Conservation (phyloP, 2,888 invertebrate genomes). For the Silvanus unidentatus region DNA sequence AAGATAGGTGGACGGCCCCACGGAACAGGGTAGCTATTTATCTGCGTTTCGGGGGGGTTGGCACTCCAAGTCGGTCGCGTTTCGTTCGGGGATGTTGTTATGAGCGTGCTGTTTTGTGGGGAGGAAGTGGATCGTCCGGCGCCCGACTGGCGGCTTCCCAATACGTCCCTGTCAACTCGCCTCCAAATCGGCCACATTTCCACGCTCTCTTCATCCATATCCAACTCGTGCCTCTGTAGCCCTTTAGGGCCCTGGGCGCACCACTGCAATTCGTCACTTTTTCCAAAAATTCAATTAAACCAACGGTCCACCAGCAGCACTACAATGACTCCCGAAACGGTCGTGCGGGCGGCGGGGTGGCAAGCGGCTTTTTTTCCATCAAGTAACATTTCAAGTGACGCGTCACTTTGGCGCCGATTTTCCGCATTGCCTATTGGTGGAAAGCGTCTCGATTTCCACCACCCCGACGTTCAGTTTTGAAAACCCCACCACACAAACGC, state of each 20-base stretch:
- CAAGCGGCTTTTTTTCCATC: no score
- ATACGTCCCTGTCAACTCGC: slow-evolving; percentile 14
- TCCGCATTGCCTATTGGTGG: slow-evolving; percentile 19
- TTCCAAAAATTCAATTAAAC: no score
- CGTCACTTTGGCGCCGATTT: slow-evolving; percentile 44
- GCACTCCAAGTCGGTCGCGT: no score
- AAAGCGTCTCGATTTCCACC: slow-evolving; percentile 18
- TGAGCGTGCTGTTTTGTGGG: slow-evolving; percentile 16
- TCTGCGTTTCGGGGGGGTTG: no score
- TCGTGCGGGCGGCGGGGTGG: no score
- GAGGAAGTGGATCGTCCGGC: slow-evolving; percentile 32
- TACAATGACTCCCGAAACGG: no score
- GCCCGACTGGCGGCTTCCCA: slow-evolving; percentile 37
- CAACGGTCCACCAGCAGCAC: no score
- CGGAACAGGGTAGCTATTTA: no score
- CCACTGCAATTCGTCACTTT: no score
- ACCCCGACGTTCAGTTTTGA: slow-evolving; percentile 7
- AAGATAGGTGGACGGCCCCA: no score
- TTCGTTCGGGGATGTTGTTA: slow-evolving; percentile 12
- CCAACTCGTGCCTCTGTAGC: no score
- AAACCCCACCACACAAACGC: slow-evolving; percentile 20
- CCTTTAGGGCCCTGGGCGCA: no score
- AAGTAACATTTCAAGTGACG: slow-evolving; percentile 40
- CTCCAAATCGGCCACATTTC: slow-evolving; percentile 6
- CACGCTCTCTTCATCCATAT: neutral